A percentile compares a stretch with the other conserved stretches of the same genome.
Evolutionary conservation across 2,888 invertebrate genomes (phyloP).

Genomic region (Leucania comma): DNA sequence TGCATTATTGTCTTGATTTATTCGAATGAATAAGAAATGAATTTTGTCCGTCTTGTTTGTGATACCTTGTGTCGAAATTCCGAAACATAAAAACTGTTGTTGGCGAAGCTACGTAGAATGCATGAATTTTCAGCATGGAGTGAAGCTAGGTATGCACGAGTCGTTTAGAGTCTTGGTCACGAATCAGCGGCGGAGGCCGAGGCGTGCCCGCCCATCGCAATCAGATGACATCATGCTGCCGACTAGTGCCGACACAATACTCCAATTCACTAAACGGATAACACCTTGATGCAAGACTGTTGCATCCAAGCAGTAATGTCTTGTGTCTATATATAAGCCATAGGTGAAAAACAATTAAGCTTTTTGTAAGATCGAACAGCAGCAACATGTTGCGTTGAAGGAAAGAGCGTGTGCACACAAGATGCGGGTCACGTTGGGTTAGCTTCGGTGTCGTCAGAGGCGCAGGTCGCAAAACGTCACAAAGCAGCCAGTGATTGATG

Average conservation of each 20-base stretch:
- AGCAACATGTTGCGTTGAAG: not conserved
- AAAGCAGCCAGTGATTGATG: constrained; percentile 86
- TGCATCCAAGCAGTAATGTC: constrained; percentile 51
- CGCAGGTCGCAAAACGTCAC: constrained; percentile 84
- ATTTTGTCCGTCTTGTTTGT: constrained; percentile 11
- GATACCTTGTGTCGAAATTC: constrained; percentile 44
- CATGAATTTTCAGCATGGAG: constrained; percentile 74
- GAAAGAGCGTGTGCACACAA: constrained; percentile 36
- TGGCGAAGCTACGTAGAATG: constrained; percentile 67
- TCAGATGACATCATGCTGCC: constrained; percentile 84
- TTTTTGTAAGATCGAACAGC: not conserved
- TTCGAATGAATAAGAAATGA: constrained; percentile 14
- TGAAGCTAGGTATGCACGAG: constrained; percentile 77
- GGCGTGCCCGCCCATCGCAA: constrained; percentile 83
- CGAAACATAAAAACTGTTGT: constrained; percentile 66
- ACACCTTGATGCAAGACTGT: constrained; percentile 64
- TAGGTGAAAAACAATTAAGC: not conserved
- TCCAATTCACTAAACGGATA: constrained; percentile 69
- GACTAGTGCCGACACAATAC: constrained; percentile 68
- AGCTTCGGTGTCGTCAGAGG: constrained; percentile 64
- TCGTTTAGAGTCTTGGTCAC: constrained; percentile 80
- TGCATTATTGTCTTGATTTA: constrained; percentile 44
- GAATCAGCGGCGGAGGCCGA: constrained; percentile 76
- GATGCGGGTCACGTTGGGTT: constrained; percentile 54
- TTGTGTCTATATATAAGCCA: not conserved